Base-by-base conservation (phyloP, 2,888 invertebrate species). In the Plagodis dolabraria region DNA sequence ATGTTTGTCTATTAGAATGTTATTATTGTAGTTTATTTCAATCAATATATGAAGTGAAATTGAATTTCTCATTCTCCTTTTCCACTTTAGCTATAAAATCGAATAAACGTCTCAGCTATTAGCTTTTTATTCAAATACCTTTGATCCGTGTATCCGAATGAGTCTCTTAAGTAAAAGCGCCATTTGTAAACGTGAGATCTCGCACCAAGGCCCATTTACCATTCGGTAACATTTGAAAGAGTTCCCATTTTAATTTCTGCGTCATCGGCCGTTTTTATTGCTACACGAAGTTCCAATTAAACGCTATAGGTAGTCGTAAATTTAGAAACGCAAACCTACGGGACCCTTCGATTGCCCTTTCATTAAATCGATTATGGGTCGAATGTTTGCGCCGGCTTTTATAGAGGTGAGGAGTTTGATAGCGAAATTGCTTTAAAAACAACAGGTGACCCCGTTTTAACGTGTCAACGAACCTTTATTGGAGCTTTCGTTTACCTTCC, bases 251-350 rank as follows among this genome's bases (percentile, higher is more conserved):
- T 80, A 84, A 87, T 87, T 83, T 82, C 78, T 74, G 67, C 78
- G 86, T 85, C 85, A 87, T 89, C 87, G 85, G 83, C 79, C 78
- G 74, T 80, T 89, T 89, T 89, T 90, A 89, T 87, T 85, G 83
- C 85, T 77, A 81, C 85, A 84, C 85, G 82, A 86, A 85, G 79
- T 82, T 83, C 83, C 89, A 90, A 90, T 90, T 89, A 89, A 88
- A 88, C 76, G 82, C 79, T 83, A 80, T 82, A 83, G 80, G 80
- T 79, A 78, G 82, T 85, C 87, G 87, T 89, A 89, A 90, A 89
- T 89, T 89, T 82, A 74, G 83, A 82, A 83, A 82, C 75, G 85
- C 81, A 82, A 87, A 86, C 86, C 80, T 85, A 78, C 76, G 73
- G 80, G 76, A 74, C 83, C 85, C 81, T 85, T 85, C 87, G 83